Percentiles rank a stretch among this genome's conserved stretches.
These are phyloP conservation scores for Drosophila meridiana DNA, from an alignment of 2,888 invertebrate genomes.

Conservation along the genomic window DNA sequence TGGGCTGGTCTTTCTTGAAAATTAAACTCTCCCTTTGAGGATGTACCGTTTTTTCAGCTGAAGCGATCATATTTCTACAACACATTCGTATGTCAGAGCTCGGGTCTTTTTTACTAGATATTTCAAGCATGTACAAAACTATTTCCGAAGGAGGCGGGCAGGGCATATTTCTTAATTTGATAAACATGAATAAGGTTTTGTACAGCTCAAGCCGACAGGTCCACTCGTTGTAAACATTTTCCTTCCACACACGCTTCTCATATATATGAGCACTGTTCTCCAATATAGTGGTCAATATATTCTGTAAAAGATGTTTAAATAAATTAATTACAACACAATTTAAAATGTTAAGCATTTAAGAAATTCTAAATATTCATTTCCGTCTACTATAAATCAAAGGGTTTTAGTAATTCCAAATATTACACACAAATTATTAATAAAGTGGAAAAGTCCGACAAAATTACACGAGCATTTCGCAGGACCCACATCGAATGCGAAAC, in stretches of 20 bases:
- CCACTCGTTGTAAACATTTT: slow-evolving; percentile 39
- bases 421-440: too few relatives aligned
- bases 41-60: slow-evolving; percentile 32
- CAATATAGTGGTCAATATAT: slow-evolving; percentile 27
- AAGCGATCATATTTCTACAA: slow-evolving; percentile 29
- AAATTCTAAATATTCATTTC: neutral
- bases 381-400: too few relatives aligned
- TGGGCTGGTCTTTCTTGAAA: slow-evolving; percentile 7
- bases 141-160: slow-evolving; percentile 27
- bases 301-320: slow-evolving; percentile 6
- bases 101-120: slow-evolving; percentile 24
- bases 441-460: too few relatives aligned
- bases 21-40: slow-evolving; percentile 40
- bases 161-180: slow-evolving; percentile 24
- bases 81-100: slow-evolving; percentile 16
- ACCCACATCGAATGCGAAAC: too few relatives aligned
- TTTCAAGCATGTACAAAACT: slow-evolving; percentile 32
- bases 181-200: slow-evolving; percentile 28
- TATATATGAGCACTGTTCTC: slow-evolving; percentile 28
- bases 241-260: slow-evolving; percentile 10
- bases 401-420: too few relatives aligned
- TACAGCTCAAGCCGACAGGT: slow-evolving; percentile 42
- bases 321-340: neutral
- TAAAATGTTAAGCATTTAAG: neutral
- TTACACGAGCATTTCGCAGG: too few relatives aligned